Conservation (phyloP, 2,797 vertebrate species). For the Podargus strigoides region DNA sequence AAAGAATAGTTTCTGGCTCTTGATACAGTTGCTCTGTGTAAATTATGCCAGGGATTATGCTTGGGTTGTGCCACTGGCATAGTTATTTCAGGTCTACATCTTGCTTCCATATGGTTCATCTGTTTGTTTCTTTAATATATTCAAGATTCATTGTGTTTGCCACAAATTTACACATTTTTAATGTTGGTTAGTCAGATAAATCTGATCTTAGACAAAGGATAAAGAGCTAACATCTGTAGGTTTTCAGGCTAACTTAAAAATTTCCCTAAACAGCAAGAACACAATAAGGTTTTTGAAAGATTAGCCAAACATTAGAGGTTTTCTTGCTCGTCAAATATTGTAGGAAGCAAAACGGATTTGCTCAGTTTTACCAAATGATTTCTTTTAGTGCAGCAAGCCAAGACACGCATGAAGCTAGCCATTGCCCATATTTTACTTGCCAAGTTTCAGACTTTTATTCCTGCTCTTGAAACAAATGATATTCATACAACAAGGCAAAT, state of each 20-base stretch:
- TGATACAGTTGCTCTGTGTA: slow-evolving; percentile 9
- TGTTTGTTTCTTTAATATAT: slow-evolving; percentile 57
- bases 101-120: slow-evolving; percentile 64
- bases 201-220: slow-evolving; percentile 32
- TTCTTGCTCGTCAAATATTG: neutral
- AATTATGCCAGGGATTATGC: slow-evolving; percentile 35
- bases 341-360: neutral
- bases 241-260: slow-evolving; percentile 17
- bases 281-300: neutral
- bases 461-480: neutral
- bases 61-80: slow-evolving; percentile 48
- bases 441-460: neutral
- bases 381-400: neutral
- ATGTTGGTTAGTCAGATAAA: slow-evolving; percentile 48
- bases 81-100: slow-evolving; percentile 14
- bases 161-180: slow-evolving; percentile 50
- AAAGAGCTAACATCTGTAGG: slow-evolving; percentile 40
- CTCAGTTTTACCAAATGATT: neutral
- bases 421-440: neutral
- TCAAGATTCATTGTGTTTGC: slow-evolving; percentile 49
- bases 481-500: neutral
- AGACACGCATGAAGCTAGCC: neutral
- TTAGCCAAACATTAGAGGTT: neutral
- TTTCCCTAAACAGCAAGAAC: neutral
- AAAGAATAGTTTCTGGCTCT: slow-evolving; percentile 21